These are phyloP conservation scores for Pristionchus maxplancki DNA, from an alignment of 2,888 invertebrate genomes.

Conservation along the genomic window DNA sequence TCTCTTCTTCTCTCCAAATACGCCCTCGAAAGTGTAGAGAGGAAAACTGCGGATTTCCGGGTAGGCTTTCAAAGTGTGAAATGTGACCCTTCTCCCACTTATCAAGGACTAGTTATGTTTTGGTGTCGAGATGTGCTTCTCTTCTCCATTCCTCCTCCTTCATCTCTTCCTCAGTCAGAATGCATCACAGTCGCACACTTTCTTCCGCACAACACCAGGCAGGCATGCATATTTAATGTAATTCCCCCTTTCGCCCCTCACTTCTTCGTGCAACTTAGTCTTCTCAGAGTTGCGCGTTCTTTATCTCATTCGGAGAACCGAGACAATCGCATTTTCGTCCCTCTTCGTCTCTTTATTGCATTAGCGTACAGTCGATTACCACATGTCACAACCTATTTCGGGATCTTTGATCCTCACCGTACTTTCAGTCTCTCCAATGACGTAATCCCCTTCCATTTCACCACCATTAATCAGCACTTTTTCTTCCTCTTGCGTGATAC, in stretches of 20 bases:
- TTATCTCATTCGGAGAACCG: background rate
- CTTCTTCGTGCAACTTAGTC: conserved; percentile 3
- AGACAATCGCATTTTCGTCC: background rate
- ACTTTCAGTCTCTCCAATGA: background rate
- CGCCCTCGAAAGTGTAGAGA: background rate
- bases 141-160: background rate
- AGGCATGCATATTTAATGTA: conserved; percentile 7
- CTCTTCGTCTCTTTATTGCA: background rate
- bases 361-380: background rate
- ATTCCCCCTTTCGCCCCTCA: background rate
- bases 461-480: background rate
- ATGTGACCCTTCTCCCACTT: background rate
- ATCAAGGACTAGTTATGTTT: background rate
- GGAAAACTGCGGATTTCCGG: conserved; percentile 3
- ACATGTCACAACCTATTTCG: background rate
- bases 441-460: background rate
- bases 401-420: background rate
- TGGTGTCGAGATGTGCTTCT: background rate
- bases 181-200: conserved; percentile 19
- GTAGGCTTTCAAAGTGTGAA: background rate
- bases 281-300: background rate
- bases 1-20: background rate
- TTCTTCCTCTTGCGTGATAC: background rate
- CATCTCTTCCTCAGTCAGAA: background rate
- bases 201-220: background rate